Conservation (phyloP, 2,888 invertebrate species). For the Apotomis turbidana region DNA sequence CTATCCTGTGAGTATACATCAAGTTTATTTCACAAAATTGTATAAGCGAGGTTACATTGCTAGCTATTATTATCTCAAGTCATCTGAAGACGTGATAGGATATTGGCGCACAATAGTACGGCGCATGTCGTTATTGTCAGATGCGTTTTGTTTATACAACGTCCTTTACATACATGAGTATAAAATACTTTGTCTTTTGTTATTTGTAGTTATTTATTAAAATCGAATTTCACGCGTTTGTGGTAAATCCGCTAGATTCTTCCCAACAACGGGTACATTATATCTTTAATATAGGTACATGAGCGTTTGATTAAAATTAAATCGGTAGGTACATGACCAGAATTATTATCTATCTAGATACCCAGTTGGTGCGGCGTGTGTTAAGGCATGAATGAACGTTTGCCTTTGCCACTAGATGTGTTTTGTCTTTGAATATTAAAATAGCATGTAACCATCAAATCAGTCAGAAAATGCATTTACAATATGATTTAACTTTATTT, state of each 20-base stretch:
- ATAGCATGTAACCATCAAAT: neutral
- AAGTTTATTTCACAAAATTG: constrained; percentile 41
- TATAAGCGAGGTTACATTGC: constrained; percentile 39
- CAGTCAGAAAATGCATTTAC: neutral
- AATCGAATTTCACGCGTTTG: neutral
- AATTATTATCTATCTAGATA: constrained; percentile 20
- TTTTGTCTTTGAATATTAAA: constrained; percentile 33
- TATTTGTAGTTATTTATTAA: too few species aligned
- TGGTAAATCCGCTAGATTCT: neutral
- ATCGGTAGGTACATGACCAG: constrained; percentile 24
- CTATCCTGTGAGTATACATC: constrained; percentile 93
- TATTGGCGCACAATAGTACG: constrained; percentile 51
- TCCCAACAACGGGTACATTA: neutral
- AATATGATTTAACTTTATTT: neutral
- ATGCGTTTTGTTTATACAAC: constrained; percentile 42
- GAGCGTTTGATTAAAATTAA: constrained; percentile 22
- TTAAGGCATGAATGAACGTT: constrained; percentile 36
- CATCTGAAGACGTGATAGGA: constrained; percentile 39
- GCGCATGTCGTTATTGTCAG: constrained; percentile 61
- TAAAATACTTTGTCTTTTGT: too few species aligned
- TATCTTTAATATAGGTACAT: constrained; percentile 9
- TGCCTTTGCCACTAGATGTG: constrained; percentile 25
- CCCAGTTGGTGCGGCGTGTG: constrained; percentile 6
- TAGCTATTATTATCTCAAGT: constrained; percentile 43
- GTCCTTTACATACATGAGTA: constrained; percentile 16